A percentile compares a stretch with the other conserved stretches of the same genome.
These are phyloP conservation scores for Pitangus sulphuratus DNA, from an alignment of 2,797 vertebrate genomes.

Conservation along the genomic window DNA sequence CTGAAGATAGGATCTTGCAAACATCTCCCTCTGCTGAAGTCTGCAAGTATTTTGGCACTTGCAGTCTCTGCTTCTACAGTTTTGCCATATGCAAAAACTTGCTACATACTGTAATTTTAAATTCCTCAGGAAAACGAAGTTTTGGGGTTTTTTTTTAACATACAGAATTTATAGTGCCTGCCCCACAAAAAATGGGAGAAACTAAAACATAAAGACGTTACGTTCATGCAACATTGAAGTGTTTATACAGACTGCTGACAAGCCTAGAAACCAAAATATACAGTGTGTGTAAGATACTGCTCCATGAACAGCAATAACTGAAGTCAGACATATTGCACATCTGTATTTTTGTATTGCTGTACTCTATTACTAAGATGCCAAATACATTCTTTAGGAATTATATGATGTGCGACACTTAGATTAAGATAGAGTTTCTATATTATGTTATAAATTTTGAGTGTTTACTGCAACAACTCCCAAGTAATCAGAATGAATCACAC, in stretches of 20 bases:
- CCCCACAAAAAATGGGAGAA: neutral
- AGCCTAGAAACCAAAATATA: slow-evolving; percentile 9
- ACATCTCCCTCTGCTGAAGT: neutral
- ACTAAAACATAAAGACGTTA: neutral
- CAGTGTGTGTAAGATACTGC: neutral
- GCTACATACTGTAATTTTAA: neutral
- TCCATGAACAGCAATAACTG: neutral
- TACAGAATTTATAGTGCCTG: neutral
- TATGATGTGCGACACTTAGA: neutral
- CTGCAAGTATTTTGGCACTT: neutral
- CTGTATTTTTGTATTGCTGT: neutral
- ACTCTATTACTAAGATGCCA: neutral
- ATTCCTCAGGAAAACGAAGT: neutral
- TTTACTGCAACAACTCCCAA: neutral
- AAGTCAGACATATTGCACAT: neutral
- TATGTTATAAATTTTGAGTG: neutral
- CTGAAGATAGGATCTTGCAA: neutral
- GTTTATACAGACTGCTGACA: slow-evolving; percentile 9
- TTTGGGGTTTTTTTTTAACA: neutral
- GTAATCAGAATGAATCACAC: neutral
- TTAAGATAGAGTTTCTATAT: neutral
- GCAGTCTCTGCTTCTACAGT: neutral
- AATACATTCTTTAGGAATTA: neutral
- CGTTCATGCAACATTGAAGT: neutral
- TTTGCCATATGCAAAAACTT: neutral